These are phyloP conservation scores for Xiphias gladius DNA, from an alignment of 2,113 vertebrate species.

Conservation along the genomic window DNA sequence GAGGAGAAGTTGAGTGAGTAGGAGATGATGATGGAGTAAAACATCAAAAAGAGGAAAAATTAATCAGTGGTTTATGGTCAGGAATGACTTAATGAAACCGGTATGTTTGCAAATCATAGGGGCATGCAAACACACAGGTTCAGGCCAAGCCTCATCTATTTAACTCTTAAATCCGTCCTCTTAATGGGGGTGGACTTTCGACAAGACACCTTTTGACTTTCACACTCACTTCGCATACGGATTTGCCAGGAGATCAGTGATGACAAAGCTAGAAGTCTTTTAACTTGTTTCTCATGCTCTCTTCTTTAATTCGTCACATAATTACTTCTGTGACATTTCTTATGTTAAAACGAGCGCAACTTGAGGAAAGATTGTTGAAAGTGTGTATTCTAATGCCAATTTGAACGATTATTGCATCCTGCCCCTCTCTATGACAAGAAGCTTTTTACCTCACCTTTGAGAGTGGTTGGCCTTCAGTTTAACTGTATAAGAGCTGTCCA, in stretches of 20 bases:
- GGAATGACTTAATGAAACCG: slow-evolving; percentile 63
- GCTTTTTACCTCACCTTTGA: neutral
- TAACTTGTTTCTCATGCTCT: neutral
- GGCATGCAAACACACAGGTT: slow-evolving; percentile 22
- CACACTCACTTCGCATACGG: neutral
- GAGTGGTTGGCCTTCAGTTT: neutral
- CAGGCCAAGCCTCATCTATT: slow-evolving; percentile 16
- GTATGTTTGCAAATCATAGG: too few species aligned
- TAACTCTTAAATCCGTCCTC: slow-evolving; percentile 16
- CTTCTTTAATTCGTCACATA: neutral
- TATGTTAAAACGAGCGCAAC: neutral
- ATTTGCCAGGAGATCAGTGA: neutral
- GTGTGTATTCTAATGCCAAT: neutral
- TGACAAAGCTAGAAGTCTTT: neutral
- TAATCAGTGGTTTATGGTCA: slow-evolving; percentile 28
- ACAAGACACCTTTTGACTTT: neutral
- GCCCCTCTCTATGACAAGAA: neutral
- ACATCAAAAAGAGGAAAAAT: slow-evolving; percentile 25
- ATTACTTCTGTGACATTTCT: neutral
- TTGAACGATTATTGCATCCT: neutral
- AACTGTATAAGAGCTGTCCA: too few species aligned
- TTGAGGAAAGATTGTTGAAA: neutral
- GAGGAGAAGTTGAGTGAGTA: slow-evolving; percentile 20
- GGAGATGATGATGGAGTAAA: slow-evolving; percentile 12
- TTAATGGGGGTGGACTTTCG: too few species aligned